Evolutionary conservation across 2,888 invertebrate species (phyloP), one percentile per base, ranked within the genome.

Genomic region (Drosophila prostipennis): DNA sequence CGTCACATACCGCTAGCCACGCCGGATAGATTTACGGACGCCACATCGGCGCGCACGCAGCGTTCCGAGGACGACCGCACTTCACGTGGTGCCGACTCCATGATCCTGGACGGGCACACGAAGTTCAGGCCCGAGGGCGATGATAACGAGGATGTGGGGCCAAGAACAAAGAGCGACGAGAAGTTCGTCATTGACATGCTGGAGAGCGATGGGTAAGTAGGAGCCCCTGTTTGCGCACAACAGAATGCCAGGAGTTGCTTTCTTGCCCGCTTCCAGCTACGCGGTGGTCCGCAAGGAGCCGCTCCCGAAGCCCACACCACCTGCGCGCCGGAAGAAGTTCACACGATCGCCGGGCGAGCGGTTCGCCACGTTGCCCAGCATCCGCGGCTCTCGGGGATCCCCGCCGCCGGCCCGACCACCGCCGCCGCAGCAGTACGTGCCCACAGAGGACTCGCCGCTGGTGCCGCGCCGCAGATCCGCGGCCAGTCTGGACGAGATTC

Each of bases 221-320:
- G 1, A 32, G 16, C 6, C 3, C 32, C 34, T 43, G 16, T 16
- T 49, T 19, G 6, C 23, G 13, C 14, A 37, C 8, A 19, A 55
- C 11, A 19, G 45, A 49, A 42, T 32, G 75, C 75, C 48, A 71
- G 53, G 56, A 67, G 75, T 74, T 45, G 71, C 75, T 74, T 71
- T 48, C 36, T 76, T 68, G 69, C 58, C 55, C 64, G 58, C 68
- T 72, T 70, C 11, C 23, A 96, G 96, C 6, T 97, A 97, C 79
- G 96, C 96, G 11, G 94, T 95, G 32, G 95, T 97, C 46, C 96
- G 96, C 63, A 96, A 96, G 91, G 93, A 94, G 46, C 92, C 93
- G 10, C 92, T 95, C 32, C 95, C 94, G 23, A 93, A 94, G 45
- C 94, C 94, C 1, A 93, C 94, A 8, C 93, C 94, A 0, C 95